Evolutionary conservation across 2,888 invertebrate genomes (phyloP), one percentile per base, ranked within the genome.

Genomic region (Drosophila mercatorum): DNA sequence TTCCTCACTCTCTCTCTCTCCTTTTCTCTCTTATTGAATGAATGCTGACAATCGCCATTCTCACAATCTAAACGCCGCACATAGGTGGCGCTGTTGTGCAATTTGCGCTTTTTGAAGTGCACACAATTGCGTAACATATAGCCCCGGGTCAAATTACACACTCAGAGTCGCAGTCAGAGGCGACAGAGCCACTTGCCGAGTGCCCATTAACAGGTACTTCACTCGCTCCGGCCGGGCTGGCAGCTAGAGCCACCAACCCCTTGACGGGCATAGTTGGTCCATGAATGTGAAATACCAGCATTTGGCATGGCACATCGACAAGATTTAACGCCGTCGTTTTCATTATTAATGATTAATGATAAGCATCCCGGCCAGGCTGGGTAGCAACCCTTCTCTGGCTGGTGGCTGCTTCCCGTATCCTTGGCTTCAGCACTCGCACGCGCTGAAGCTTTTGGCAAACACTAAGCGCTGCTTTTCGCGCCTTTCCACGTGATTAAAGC

Each of bases 291-390:
- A 90, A 91, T 88, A 87, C 91, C 90, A 91, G 90, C 90, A 91
- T 89, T 90, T 90, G 89, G 86, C 81, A 88, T 86, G 88, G 86
- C 87, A 87, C 88, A 83, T 84, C 78, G 72, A 80, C 72, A 75
- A 80, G 81, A 87, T 87, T 87, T 80, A 87, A 81, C 81, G 79
- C 84, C 80, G 78, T 82, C 78, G 87, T 88, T 89, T 90, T 90
- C 91, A 92, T 92, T 92, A 92, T 91, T 91, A 91, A 91, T 91
- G 91, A 91, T 91, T 92, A 92, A 91, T 92, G 91, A 91, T 91
- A 91, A 91, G 91, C 89, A 86, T 70, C 76, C 61, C 73, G 51
- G 65, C 56, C 61, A 57, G 28, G 14, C 55, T 7, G 55, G 26
- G 49, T 51, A 56, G 52, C 85, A 85, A 84, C 84, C 88, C 81